Evolutionary conservation across 2,797 vertebrate species (phyloP), one percentile per base, ranked within the genome.

Genomic region (Uromys caudimaculatus): DNA sequence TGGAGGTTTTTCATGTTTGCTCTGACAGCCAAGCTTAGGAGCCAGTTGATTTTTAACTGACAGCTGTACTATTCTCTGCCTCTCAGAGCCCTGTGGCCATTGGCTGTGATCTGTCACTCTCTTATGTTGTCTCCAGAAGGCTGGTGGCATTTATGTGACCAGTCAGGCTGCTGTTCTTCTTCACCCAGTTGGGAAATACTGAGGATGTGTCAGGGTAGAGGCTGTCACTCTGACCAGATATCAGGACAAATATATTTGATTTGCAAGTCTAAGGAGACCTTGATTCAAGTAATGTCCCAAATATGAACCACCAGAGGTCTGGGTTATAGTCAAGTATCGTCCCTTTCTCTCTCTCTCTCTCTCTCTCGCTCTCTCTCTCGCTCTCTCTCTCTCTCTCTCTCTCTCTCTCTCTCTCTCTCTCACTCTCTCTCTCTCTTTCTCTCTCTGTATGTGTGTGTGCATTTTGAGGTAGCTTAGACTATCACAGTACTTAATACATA

Each of bases 111-210:
- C 58, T 90, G 44, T 89, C 52, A 11, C 41, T 83, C 29, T 50
- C 27, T 32, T 60, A 8, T 41, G 29, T 35, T 64, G 29, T 79
- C 81, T 93, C 58, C n/a, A 12, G 8, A 71, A 92, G 16, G 21
- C 92, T 58, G 60, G 71, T 56, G 50, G n/a, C 81, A 76, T 95
- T 96, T 90, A 24, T 79, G 60, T 87, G 71, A 85, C 95, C 87
- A 92, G 27, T 69, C 90, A 76, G 24, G 81, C 76, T 41, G 52
- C 41, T 93, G 29, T 79, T 89, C 73, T 84, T 84, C 71, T 2
- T 76, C 29, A 77, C 54, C 29, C 16, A 6, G 21, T 64, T 2
- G 8, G 75, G 52, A 58, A 88, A 64, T 32, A 14, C 11, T 2
- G 3, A 92, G 78, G n/a, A 47, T 13, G 29, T 58, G 32, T 56